Evolutionary conservation across 2,888 invertebrate genomes (phyloP).

Genomic region (Parnassius smintheus): DNA sequence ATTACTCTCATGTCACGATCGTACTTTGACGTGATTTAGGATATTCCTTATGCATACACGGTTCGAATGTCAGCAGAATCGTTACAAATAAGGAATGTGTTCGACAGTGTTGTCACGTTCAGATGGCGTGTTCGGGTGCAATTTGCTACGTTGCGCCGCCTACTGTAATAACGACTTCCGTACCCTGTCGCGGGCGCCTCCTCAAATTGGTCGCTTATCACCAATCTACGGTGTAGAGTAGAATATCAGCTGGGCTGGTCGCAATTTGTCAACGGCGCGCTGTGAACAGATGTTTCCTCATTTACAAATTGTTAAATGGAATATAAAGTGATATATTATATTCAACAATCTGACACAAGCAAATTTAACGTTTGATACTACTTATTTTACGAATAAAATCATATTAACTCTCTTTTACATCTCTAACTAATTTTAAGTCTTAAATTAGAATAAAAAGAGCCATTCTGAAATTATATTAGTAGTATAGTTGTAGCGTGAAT

Average conservation of each 20-base stretch:
- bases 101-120: slow-evolving; percentile 79
- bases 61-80: slow-evolving; percentile 68
- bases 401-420: too few species aligned
- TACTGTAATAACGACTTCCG: slow-evolving; percentile 81
- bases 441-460: too few species aligned
- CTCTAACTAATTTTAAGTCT: too few species aligned
- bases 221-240: slow-evolving; percentile 75
- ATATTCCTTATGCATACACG: slow-evolving; percentile 57
- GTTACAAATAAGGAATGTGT: slow-evolving; percentile 77
- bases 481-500: too few species aligned
- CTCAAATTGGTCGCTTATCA: slow-evolving; percentile 81
- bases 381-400: too few species aligned
- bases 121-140: slow-evolving; percentile 77
- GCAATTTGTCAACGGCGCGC: slow-evolving; percentile 71
- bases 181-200: slow-evolving; percentile 79
- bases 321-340: not conserved
- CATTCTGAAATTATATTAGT: too few species aligned
- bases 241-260: slow-evolving; percentile 69
- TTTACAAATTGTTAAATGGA: slow-evolving; percentile 38
- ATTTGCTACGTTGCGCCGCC: slow-evolving; percentile 77
- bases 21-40: slow-evolving; percentile 33
- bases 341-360: too few species aligned
- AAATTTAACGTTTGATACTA: too few species aligned
- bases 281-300: slow-evolving; percentile 49
- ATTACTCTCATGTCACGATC: slow-evolving; percentile 15